These are phyloP conservation scores for Dicerorhinus sumatrensis DNA, from an alignment of 2,113 vertebrate genomes.

Conservation along the genomic window DNA sequence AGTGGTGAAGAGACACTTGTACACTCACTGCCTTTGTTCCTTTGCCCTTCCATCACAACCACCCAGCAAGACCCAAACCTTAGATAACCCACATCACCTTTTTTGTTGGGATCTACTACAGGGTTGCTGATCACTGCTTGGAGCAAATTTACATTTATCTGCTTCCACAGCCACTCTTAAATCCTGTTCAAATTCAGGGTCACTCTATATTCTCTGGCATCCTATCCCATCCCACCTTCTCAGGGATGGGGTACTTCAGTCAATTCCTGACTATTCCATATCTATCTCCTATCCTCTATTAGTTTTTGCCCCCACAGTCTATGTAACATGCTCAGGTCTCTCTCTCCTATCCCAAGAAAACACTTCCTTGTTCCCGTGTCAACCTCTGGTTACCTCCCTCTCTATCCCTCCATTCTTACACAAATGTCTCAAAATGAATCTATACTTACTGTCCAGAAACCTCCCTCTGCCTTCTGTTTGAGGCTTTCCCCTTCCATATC, in stretches of 20 bases:
- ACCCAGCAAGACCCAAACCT: neutral
- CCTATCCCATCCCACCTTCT: neutral
- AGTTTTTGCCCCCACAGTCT: neutral
- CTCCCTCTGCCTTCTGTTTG: neutral
- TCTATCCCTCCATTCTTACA: constrained; percentile 20
- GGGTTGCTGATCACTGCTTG: neutral
- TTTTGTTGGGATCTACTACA: neutral
- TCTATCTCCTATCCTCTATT: neutral
- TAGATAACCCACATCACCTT: neutral
- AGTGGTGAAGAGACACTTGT: constrained; percentile 29
- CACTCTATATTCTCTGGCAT: constrained; percentile 14
- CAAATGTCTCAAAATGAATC: constrained; percentile 20
- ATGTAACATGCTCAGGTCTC: neutral
- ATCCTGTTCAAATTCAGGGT: constrained; percentile 48
- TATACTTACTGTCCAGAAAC: neutral
- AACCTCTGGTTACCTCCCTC: neutral
- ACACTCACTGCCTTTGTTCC: neutral
- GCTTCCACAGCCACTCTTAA: neutral
- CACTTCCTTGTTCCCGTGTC: neutral
- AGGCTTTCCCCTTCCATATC: neutral
- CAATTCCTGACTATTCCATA: constrained; percentile 24
- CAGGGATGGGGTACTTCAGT: neutral
- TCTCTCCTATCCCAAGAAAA: constrained; percentile 18
- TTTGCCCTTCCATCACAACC: constrained; percentile 23
- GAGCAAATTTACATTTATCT: constrained; percentile 47